Evolutionary conservation across 2,113 vertebrate genomes (phyloP), one percentile per base, ranked within the genome.

Genomic region (Atractosteus spatula): DNA sequence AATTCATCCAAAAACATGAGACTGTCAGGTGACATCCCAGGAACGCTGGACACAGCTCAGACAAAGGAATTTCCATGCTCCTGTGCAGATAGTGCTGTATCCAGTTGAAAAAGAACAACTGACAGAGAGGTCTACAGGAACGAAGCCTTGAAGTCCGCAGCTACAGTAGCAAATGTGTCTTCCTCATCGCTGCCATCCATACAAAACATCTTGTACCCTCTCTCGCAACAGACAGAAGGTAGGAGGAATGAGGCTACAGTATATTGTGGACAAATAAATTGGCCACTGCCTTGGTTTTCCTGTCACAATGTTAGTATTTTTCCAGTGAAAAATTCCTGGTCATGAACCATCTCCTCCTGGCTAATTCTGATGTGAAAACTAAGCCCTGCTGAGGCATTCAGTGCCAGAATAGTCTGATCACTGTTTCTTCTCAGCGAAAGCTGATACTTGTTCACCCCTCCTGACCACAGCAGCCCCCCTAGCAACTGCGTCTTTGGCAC

Each of bases 1-100:
- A 89, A 93, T 92, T 94, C 93, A 94, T 93, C 91, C 93, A 91
- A 94, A 93, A 92, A 92, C 94, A 96, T 94, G 93, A 96, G 95
- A 93, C 91, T 90, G 93, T 96, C 95, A 95, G 92, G 93, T 96
- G 96, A 95, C 91, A 90, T 77, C 89, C 80, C 72, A 80, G 87
- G 83, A 89, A 84, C 74, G 80, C 81, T 84, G 89, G 88, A 89
- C 87, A 87, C 85, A 88, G 89, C 81, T 85, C 87, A 85, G 86
- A 91, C 86, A 89, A 90, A 91, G 86, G 91, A 69, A 85, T 88
- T 87, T 83, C 85, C 81, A 86, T 80, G 76, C 79, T 82, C 80
- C 85, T 70, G 76, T 70, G 86, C 79, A 87, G 83, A 88, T 84
- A 84, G 83, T 74, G 80, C 78, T 79, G 78, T 80, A 81, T 82